Evolutionary conservation across 23 tunicate species (phyloP).

Genomic region (Oikopleura vanhoeffeni): DNA sequence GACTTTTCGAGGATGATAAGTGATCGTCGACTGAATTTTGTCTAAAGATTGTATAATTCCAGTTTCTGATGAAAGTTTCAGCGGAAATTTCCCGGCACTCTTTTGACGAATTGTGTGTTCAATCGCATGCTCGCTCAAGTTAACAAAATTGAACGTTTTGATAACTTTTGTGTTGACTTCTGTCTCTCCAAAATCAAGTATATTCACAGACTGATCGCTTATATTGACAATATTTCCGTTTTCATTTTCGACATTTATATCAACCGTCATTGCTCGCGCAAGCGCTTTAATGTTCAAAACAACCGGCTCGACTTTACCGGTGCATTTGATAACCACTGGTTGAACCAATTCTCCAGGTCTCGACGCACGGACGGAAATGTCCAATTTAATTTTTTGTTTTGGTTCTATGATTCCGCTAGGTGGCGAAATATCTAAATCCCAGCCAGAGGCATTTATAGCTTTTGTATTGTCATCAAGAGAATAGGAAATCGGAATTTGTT

Average conservation of each 20-base stretch:
- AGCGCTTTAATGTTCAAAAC: not conserved
- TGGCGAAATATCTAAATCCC: not conserved
- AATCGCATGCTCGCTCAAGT: not conserved
- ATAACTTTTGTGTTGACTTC: not conserved
- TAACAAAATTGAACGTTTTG: not conserved
- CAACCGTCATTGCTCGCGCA: not conserved
- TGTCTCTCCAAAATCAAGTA: not conserved
- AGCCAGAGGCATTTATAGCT: not conserved
- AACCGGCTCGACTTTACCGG: not conserved
- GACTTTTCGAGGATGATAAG: not conserved
- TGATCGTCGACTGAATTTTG: not conserved
- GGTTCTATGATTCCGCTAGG: not conserved
- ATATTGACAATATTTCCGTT: not conserved
- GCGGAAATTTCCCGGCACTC: too few species aligned
- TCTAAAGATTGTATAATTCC: not conserved
- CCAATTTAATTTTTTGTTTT: not conserved
- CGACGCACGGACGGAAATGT: not conserved
- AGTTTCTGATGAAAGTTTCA: too few species aligned
- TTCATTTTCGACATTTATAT: not conserved
- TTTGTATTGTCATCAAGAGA: not conserved
- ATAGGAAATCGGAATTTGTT: too few species aligned
- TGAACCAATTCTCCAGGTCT: not conserved
- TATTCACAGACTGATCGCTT: not conserved
- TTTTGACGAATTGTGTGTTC: not conserved
- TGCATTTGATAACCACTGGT: not conserved